These are phyloP conservation scores for Leptatherina wallacei DNA, from an alignment of 2,797 vertebrate species.

Conservation along the genomic window DNA sequence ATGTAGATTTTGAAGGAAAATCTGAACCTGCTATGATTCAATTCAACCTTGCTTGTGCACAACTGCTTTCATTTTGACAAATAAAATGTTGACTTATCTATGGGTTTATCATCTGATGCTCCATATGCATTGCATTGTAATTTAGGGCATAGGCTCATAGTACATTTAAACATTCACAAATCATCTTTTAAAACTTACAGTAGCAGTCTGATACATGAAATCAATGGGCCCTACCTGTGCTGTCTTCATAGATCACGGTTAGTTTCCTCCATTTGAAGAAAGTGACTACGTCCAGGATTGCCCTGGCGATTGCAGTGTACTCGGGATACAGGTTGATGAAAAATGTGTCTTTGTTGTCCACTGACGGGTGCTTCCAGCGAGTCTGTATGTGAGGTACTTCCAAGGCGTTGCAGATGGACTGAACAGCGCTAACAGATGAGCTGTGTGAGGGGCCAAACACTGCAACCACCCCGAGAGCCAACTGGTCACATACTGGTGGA, in stretches of 20 bases:
- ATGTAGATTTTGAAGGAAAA: no score
- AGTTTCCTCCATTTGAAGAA: conserved; percentile 94
- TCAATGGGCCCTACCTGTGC: conserved; percentile 81
- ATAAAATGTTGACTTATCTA: not conserved
- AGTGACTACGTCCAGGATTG: conserved; percentile 93
- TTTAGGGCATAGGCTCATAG: not conserved
- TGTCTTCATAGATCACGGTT: conserved; percentile 96
- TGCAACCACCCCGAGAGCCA: conserved; percentile 94
- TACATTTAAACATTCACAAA: not conserved
- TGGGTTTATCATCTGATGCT: not conserved
- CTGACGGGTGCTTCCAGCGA: conserved; percentile 93
- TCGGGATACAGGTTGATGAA: conserved; percentile 97
- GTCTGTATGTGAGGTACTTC: conserved; percentile 98
- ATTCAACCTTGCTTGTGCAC: not conserved
- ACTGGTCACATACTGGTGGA: conserved; percentile 91
- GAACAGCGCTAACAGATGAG: conserved; percentile 94
- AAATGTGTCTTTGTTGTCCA: conserved; percentile 93
- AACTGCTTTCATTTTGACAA: conserved; percentile 1
- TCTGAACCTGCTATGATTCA: not conserved
- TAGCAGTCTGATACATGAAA: not conserved
- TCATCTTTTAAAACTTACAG: conserved; percentile 1
- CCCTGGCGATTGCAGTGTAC: conserved; percentile 92
- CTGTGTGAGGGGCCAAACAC: conserved; percentile 96
- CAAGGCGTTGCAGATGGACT: conserved; percentile 97
- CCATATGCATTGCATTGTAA: not conserved